phyloP scores from a whole-genome alignment of 2,797 vertebrate species.

The Emydoidea blandingii region DNA sequence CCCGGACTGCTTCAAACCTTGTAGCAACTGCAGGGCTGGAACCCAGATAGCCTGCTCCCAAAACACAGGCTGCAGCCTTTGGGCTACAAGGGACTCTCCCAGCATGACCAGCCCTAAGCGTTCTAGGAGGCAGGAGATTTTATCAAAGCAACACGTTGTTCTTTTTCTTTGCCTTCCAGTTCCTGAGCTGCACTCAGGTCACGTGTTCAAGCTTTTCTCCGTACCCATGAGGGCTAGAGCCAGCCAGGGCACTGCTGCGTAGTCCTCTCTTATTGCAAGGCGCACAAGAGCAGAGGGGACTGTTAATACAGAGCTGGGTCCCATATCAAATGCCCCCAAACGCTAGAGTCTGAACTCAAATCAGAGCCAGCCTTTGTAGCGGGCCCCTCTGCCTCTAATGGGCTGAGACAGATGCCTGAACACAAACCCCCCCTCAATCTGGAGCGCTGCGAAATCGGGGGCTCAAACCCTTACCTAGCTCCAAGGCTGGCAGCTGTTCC shows the following conservation, averaged over 20 bases:
- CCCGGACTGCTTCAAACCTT: not conserved
- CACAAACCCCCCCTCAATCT: not conserved
- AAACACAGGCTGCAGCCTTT: not conserved
- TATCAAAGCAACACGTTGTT: not conserved
- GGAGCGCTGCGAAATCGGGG: not conserved
- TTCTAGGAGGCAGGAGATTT: not conserved
- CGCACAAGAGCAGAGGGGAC: not conserved
- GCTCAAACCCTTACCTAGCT: not conserved
- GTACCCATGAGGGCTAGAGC: not conserved
- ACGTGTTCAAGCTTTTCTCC: not conserved
- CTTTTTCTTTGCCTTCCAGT: not conserved
- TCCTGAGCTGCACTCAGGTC: fast-evolving
- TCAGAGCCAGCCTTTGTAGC: not conserved
- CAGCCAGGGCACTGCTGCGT: fast-evolving
- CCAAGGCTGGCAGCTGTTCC: not conserved
- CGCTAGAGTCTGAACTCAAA: not conserved
- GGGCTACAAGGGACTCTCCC: not conserved
- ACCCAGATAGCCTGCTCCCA: not conserved
- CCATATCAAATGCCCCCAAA: not conserved
- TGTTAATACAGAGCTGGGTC: fast-evolving
- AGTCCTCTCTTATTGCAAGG: not conserved
- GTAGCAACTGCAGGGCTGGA: not conserved
- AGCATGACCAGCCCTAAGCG: not conserved
- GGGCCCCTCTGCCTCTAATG: not conserved
- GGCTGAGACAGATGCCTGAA: not conserved